Conservation (phyloP, 2,888 invertebrate species). For the Drosophila atripex region DNA sequence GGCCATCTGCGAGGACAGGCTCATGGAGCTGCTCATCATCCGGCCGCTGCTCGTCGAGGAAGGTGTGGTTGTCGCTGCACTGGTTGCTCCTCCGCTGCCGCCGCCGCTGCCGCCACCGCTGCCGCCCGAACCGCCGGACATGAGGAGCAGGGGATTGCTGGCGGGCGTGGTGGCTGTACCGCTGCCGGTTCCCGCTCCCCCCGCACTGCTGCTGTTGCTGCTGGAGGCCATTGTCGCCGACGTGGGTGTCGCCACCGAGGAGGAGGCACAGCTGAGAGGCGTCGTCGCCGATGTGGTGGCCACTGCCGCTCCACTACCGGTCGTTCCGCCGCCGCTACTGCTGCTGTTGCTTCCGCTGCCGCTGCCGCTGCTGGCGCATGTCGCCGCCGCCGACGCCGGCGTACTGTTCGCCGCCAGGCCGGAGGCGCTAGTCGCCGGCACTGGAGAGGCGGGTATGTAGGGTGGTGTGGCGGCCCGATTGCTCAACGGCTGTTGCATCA, state of each 20-base stretch:
- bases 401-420: constrained; percentile 61
- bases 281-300: constrained; percentile 69
- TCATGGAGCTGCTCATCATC: constrained; percentile 82
- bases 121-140: constrained; percentile 26
- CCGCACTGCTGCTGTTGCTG: constrained; percentile 12
- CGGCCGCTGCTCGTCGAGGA: constrained; percentile 39
- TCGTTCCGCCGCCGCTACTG: constrained; percentile 64
- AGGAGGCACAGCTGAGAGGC: constrained; percentile 59
- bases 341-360: constrained; percentile 53
- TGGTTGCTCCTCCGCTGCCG: constrained; percentile 7
- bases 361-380: constrained; percentile 70
- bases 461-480: constrained; percentile 85
- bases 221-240: constrained; percentile 66
- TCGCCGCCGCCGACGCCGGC: constrained; percentile 77
- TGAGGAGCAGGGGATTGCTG: constrained; percentile 49
- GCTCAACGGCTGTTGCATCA: constrained; percentile 85
- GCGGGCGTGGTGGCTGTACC: constrained; percentile 37
- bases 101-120: constrained; percentile 16
- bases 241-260: constrained; percentile 59
- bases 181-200: constrained; percentile 1
- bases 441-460: constrained; percentile 82
- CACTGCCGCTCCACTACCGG: constrained; percentile 51
- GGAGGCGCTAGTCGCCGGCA: constrained; percentile 67
- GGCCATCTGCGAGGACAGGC: constrained; percentile 89
- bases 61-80: constrained; percentile 27